Evolutionary conservation across 2,888 invertebrate species (phyloP), one percentile per base, ranked within the genome.

Genomic region (Parthenolecanium corni): DNA sequence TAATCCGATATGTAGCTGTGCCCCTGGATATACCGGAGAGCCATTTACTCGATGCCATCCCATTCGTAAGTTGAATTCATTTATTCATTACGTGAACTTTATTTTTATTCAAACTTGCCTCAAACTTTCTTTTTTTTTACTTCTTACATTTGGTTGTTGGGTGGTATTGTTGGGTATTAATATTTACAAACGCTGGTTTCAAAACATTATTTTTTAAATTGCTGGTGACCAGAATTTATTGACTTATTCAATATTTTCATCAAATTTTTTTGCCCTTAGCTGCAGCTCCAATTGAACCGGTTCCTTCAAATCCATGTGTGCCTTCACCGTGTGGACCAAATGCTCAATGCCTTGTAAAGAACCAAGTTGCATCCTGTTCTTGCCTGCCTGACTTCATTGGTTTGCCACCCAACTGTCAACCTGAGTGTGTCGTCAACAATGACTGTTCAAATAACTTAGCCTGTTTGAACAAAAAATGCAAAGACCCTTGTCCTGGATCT

Each of bases 351-450:
- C 68, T 69, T 53, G 73, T 73, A 24, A 68, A 71, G 31, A 64
- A 65, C 36, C 79, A 79, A 68, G 73, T 77, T 52, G 74, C 77
- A 47, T 72, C 74, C 64, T 88, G 88, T 71, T 79, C 80, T 24
- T 89, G 88, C 70, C 71, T 82, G 65, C 74, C 76, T n/a, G 83
- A 84, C 68, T 85, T 83, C 71, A 78, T 79, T 64, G 87, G 87
- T 54, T 83, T 86, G 74, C 86, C 87, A n/a, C 76, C 76, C 36
- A 73, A 73, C 62, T 76, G 75, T 66, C 69, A 72, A 52, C 89
- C 89, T 1, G 89, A 89, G 74, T 91, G 91, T 73, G 80, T 86
- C 6, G 83, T 86, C 0, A 89, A 87, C 70, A 80, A 85, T 3
- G 89, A 90, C 71, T 90, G 89, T 73, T 80, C 84, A 31, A 83